Base-by-base conservation (phyloP, 2,888 invertebrate genomes). In the Cabera pusaria region DNA sequence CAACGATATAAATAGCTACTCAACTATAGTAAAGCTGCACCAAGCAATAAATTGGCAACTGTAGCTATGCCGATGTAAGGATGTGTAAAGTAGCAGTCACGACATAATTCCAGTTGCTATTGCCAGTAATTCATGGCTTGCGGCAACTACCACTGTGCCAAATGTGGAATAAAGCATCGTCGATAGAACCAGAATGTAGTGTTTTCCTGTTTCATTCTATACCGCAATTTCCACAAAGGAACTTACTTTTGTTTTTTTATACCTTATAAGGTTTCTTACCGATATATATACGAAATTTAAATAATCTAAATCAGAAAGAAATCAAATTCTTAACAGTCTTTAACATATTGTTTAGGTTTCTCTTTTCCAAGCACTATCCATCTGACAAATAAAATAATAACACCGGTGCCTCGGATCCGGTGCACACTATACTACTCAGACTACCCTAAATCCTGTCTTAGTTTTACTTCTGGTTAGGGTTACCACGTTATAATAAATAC, bases 351-450 rank as follows among this genome's bases (percentile, higher is more conserved):
- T 47, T 49, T 49, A 42, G 37, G 28, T 44, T 48, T 42, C 19
- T 32, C 32, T 37, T 38, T 26, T 39, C 67, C 56, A 59, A 61
- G 59, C 56, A 62, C 61, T 69, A 65, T 67, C 64, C 63, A 72
- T 68, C 64, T 65, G 42, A 57, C 51, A 54, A 68, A 66, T 64
- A 64, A 65, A 68, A 69, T 65, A 62, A 72, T 63, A 66, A 62
- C 53, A 48, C 31, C 29, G 43, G 33, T 34, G 36, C 43, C 18
- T 22, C 35, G 39, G 44, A 36, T 54, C 37, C 46, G 49, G 52
- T 44, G 50, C 52, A 56, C 55, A 60, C n/a, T n/a, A n/a, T n/a
- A n/a, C n/a, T n/a, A n/a, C n/a, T n/a, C n/a, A n/a, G n/a, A n/a
- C 54, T 54, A 43, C 52, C 50, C 51, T 56, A 52, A 59, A 59